Conservation (phyloP, 2,797 vertebrate species). For the Enteromius viviparus region DNA sequence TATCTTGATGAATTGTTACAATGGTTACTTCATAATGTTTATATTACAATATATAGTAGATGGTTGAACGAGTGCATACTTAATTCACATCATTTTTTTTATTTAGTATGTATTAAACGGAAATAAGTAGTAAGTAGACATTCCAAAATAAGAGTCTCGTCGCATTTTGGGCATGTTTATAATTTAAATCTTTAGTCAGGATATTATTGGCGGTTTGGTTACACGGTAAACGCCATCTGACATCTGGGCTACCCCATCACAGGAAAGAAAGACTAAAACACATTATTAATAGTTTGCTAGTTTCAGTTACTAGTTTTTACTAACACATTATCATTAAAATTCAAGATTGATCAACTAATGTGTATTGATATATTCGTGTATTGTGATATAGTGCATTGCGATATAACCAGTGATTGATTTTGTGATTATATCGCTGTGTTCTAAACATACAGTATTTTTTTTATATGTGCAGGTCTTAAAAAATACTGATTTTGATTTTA, state of each 20-base stretch:
- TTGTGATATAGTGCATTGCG: background rate
- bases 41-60: background rate
- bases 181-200: background rate
- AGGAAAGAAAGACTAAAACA: background rate
- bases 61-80: background rate
- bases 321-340: background rate
- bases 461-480: background rate
- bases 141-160: background rate
- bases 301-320: background rate
- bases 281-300: background rate
- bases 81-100: background rate
- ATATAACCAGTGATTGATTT: background rate
- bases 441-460: background rate
- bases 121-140: background rate
- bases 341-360: background rate
- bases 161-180: constrained; percentile 8
- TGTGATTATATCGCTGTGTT: background rate
- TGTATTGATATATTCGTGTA: background rate
- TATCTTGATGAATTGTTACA: background rate
- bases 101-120: background rate
- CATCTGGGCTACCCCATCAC: background rate
- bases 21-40: background rate
- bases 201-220: background rate
- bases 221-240: background rate
- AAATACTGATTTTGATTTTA: background rate